Base-by-base conservation (phyloP, 2,888 invertebrate species). In the Chaitophorus viminalis region DNA sequence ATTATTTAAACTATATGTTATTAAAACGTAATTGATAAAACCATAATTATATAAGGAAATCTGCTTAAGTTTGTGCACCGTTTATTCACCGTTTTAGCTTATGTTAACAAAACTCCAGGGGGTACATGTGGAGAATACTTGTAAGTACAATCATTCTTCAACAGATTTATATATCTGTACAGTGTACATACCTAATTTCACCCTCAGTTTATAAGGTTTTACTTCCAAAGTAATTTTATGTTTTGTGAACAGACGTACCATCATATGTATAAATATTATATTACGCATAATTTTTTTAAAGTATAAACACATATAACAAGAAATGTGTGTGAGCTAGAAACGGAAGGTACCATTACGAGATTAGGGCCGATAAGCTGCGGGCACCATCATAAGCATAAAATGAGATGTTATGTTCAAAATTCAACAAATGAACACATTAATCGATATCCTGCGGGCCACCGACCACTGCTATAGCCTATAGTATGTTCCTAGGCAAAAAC, bases 351-450 rank as follows among this genome's bases (percentile, higher is more conserved):
- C 11, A 46, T 25, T 14, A 83, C 21, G 74, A 60, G 83, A 75
- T 83, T 29, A 31, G 31, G 29, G 14, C 83, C 21, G 74, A 84
- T 76, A 46, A 68, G 46, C 76, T 84, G 65, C 76, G 76, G 84
- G 76, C 65, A 76, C 83, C 76, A 60, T n/a, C 65, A 84, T 76
- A 36, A 46, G 36, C 60, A 29, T 39, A 18, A 60, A 18, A 25
- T 33, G n/a, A 33, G 39, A 60, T 3, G 60, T 54, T 72, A 29
- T 31, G 36, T 25, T 36, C 21, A 3, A 75, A 83, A 65, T 39
- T 83, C 75, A 39, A 83, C 83, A 60, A 74, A 83, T 82, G 46
- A 81, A 81, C 54, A 74, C 82, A 74, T 18, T 70, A 70, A 72
- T 82, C 54, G 74, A 74, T 17, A 31, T 82, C 17, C 36, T 82